phyloP scores from a whole-genome alignment of 2,113 vertebrate species.

The Hydrochoerus hydrochaeris region DNA sequence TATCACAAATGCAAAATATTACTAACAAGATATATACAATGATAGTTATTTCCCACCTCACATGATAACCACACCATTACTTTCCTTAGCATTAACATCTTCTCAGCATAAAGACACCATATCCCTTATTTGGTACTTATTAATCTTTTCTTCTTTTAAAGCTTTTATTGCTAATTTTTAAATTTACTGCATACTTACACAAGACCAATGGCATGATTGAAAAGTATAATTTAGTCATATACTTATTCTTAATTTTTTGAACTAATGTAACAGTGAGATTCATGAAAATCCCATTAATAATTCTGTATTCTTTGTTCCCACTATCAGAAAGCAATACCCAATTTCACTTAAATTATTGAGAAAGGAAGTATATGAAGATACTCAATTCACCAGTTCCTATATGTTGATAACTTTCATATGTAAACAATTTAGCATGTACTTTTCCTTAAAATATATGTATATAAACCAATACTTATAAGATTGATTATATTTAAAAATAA shows the following conservation, averaged over 20 bases:
- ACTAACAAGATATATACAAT: background rate
- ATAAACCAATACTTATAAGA: background rate
- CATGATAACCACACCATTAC: background rate
- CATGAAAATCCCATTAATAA: slow-evolving; percentile 18
- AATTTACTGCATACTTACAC: slow-evolving; percentile 1
- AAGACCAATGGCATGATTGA: background rate
- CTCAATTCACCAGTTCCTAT: background rate
- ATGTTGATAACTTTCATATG: background rate
- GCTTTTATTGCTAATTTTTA: slow-evolving; percentile 16
- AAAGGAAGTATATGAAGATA: background rate
- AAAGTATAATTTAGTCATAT: slow-evolving; percentile 29
- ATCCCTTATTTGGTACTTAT: background rate
- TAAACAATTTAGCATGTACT: background rate
- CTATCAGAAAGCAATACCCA: background rate
- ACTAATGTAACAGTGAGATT: slow-evolving; percentile 9
- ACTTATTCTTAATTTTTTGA: slow-evolving; percentile 45
- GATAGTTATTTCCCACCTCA: background rate
- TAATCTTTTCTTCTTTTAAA: slow-evolving; percentile 45
- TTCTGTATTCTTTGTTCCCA: background rate
- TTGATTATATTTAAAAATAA: slow-evolving; percentile 75
- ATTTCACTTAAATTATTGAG: background rate
- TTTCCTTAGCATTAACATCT: background rate
- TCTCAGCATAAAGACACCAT: background rate
- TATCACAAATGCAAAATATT: background rate
- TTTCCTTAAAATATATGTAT: background rate